A percentile compares a stretch with the other conserved stretches of the same genome.
phyloP scores from a whole-genome alignment of 2,113 vertebrate species.

The Sminthopsis crassicaudata region DNA sequence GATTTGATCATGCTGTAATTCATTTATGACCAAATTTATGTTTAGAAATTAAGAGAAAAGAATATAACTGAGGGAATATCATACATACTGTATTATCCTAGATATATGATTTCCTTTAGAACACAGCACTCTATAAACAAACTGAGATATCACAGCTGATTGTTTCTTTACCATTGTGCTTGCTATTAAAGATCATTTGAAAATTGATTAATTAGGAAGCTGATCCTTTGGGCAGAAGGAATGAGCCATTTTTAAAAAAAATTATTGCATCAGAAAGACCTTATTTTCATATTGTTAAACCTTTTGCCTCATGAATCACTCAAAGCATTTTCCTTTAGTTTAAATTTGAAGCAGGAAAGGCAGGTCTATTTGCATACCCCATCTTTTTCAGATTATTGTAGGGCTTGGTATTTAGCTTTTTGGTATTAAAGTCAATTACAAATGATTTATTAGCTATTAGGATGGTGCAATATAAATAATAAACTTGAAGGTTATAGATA shows the following conservation, averaged over 20 bases:
- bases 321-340: conserved; percentile 66
- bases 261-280: conserved; percentile 56
- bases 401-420: conserved; percentile 78
- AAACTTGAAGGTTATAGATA: conserved; percentile 68
- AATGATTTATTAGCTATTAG: conserved; percentile 71
- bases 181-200: conserved; percentile 49
- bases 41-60: conserved; percentile 12
- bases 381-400: conserved; percentile 71
- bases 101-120: background rate
- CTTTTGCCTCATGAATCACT: conserved; percentile 62
- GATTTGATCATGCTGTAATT: conserved; percentile 4
- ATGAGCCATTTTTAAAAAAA: conserved; percentile 20
- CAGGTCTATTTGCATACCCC: conserved; percentile 61
- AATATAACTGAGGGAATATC: conserved; percentile 23
- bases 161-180: conserved; percentile 61
- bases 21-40: background rate
- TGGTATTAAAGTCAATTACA: conserved; percentile 77
- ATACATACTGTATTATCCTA: conserved; percentile 12
- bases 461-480: conserved; percentile 72
- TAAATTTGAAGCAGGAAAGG: conserved; percentile 59
- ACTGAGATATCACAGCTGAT: conserved; percentile 9
- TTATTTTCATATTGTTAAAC: conserved; percentile 56
- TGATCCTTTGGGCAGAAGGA: conserved; percentile 55
- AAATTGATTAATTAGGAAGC: conserved; percentile 30
- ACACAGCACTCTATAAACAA: background rate